Base-by-base conservation (phyloP, 2,888 invertebrate species). In the Caradrina kadenii region DNA sequence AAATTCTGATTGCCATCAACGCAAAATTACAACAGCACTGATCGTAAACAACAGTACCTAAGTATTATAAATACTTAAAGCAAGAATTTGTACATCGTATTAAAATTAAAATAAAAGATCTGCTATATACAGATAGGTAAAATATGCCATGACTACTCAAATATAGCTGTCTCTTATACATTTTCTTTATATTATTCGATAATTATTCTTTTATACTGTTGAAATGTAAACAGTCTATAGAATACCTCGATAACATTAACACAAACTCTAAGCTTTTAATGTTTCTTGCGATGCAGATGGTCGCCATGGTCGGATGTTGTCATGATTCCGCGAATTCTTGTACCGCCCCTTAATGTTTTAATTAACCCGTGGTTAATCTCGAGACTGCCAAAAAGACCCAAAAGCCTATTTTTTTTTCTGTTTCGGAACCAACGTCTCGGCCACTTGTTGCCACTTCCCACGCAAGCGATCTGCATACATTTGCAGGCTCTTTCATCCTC, bases 361-460 rank as follows among this genome's bases (percentile, higher is more conserved):
- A 93, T 93, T 93, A 92, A 90, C 88, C 86, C 84, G 82, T 85
- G 86, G 86, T 91, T 91, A 90, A 90, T 89, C 87, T 85, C 83
- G 81, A 83, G 81, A 83, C 87, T 86, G 86, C 90, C 90, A 92
- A 92, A 89, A 88, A 86, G 84, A 80, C 82, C 82, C 81, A 84
- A 82, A 82, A 70, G 74, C 77, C 82, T 81, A 88, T 90, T 91
- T 92, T 92, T 88, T 87, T 90, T 89, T 87, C 17, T 89, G 73
- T 86, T 87, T 85, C 83, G 80, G 86, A 84, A 90, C 85, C 87
- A 89, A 89, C 86, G 87, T 92, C 89, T 91, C 89, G 88, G 88
- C 92, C 93, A 95, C 95, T 94, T 94, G 95, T 95, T 95, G 95
- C 91, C 90, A 92, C 94, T 94, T 94, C 95, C 94, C 95, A 95